phyloP scores from a whole-genome alignment of 2,113 vertebrate genomes.

The Orthonyx spaldingii region DNA sequence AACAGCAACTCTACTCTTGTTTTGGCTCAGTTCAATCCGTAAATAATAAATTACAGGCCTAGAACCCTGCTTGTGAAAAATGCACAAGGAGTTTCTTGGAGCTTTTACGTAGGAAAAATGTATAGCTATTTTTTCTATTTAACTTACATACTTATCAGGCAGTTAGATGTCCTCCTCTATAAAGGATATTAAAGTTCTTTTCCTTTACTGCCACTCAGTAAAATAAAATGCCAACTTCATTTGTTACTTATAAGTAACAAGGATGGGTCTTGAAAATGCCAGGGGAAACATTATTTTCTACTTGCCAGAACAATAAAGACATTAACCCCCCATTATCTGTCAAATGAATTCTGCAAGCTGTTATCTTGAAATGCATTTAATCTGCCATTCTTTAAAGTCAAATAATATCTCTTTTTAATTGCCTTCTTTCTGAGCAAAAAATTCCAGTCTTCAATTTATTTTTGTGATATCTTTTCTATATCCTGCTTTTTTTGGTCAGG shows the following conservation, averaged over 20 bases:
- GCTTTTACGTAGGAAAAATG: background rate
- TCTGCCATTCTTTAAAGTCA: background rate
- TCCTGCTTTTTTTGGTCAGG: background rate
- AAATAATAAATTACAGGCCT: background rate
- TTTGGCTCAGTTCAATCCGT: background rate
- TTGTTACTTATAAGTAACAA: background rate
- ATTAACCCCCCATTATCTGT: background rate
- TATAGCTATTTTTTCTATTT: background rate
- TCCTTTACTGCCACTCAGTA: background rate
- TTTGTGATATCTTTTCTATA: background rate
- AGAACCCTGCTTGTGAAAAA: background rate
- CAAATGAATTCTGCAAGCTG: background rate
- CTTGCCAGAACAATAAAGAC: background rate
- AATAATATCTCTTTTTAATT: background rate
- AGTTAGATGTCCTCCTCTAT: background rate
- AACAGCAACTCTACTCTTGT: background rate
- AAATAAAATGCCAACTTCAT: background rate
- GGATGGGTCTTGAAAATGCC: background rate
- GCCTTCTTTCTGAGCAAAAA: background rate
- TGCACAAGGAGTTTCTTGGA: background rate
- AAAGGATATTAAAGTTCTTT: background rate
- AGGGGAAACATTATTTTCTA: background rate
- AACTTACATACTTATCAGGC: background rate
- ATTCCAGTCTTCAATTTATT: background rate
- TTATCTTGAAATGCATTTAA: background rate